Base-by-base conservation (phyloP, 2,797 vertebrate species). In the Eupleurogrammus muticus region DNA sequence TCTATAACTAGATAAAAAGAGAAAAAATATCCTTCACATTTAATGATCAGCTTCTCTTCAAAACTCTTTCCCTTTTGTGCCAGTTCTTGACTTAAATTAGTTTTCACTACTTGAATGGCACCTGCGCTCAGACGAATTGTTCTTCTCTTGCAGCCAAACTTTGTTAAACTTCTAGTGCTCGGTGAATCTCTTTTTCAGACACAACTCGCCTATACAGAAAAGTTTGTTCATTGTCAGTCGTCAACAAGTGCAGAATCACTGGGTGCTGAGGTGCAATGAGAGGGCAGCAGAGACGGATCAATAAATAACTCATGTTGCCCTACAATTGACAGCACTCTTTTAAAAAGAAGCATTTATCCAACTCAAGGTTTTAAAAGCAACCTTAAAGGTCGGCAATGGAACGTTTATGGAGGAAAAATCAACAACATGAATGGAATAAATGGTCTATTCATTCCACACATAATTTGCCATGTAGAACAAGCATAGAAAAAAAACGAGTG, bases 181-280 rank as follows among this genome's bases (percentile, higher is more conserved):
- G 79, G 60, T 24, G 70, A 58, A 66, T 80, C 38, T 73, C 14
- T 24, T 63, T 70, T 54, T 80, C 66, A 78, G 75, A 77, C 77
- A 83, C 74, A 65, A 7, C 24, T 56, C 48, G 71, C 70, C 55
- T 64, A 74, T 47, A 51, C 17, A 60, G 58, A 69, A 44, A 13
- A 60, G 53, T 57, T 56, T 75, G 48, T 47, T 42, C 4, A 46
- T 38, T 56, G n/a, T 21, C 56, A 58, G 42, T 65, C 17, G 19
- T 55, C 52, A 58, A 70, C 28, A 49, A 63, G 52, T 60, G 44
- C 20, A 36, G 40, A 28, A 46, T 40, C 28, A 47, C 69, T 35
- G 47, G 24, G 32, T 9, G 21, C 46, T 5, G 55, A 44, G 44
- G 60, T 52, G 36, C 56, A 75, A 65, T 54, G 67, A 67, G 68